Conservation (phyloP, 2,888 invertebrate species). For the Mactromeris polynyma region DNA sequence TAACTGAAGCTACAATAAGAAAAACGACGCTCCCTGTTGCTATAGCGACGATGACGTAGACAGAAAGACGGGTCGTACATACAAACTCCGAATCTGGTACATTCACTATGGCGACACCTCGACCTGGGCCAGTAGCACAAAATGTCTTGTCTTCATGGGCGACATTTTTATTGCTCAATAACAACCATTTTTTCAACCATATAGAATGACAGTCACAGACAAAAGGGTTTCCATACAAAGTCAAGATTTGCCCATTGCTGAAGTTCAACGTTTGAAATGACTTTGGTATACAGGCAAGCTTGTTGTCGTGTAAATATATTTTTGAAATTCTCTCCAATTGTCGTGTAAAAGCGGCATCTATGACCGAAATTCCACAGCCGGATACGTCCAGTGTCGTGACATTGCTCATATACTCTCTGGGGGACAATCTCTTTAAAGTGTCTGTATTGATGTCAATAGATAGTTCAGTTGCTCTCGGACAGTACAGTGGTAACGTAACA, state of each 20-base stretch:
- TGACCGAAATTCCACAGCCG: constrained; percentile 46
- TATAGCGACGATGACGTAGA: constrained; percentile 12
- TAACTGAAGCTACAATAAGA: constrained; percentile 16
- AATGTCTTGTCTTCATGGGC: constrained; percentile 39
- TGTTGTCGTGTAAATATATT: constrained; percentile 63
- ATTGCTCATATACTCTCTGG: constrained; percentile 52
- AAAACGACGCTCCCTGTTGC: not conserved
- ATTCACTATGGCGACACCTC: constrained; percentile 27
- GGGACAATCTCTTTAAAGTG: constrained; percentile 39
- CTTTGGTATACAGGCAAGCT: constrained; percentile 54
- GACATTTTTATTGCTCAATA: constrained; percentile 38
- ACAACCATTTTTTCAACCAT: constrained; percentile 75
- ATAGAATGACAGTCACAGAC: constrained; percentile 72
- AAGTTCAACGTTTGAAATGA: constrained; percentile 48
- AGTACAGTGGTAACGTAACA: constrained; percentile 5
- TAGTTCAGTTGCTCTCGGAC: constrained; percentile 21
- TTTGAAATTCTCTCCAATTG: constrained; percentile 31
- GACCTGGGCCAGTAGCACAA: constrained; percentile 38
- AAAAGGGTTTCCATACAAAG: constrained; percentile 67
- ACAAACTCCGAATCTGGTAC: constrained; percentile 46
- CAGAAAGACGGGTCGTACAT: not conserved
- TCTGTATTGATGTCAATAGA: constrained; percentile 46
- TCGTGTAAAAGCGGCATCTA: constrained; percentile 42
- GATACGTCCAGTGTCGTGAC: constrained; percentile 58
- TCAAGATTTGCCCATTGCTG: constrained; percentile 29